Evolutionary conservation across 2,797 vertebrate species (phyloP), one percentile per base, ranked within the genome.

Genomic region (Basileuterus tristriatus): DNA sequence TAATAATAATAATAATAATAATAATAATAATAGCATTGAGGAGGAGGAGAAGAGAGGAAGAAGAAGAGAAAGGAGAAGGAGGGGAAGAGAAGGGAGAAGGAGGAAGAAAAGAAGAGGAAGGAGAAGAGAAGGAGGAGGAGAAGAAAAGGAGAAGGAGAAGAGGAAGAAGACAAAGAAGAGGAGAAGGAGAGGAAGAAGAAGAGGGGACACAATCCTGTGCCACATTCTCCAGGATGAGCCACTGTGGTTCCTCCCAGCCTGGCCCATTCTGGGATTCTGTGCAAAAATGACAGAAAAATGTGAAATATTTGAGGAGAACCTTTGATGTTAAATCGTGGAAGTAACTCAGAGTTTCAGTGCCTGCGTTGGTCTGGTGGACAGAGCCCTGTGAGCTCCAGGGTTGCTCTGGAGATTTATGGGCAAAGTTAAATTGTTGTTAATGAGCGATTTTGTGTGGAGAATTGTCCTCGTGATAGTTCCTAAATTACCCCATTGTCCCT

Each of bases 51-150:
- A 6, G 4, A 15, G 16, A 7, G 17, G 8, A 6, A 15, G 11
- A 22, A 37, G 36, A 3, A 5, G 21, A 3, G 12, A 8, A 9
- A 20, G n/a, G 11, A 32, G 24, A 6, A 49, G 17, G 5, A 13
- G 23, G 14, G 36, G 14, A 6, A 29, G 9, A 27, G 12, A 22
- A 26, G 12, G 16, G 9, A 4, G 13, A 13, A 37, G 37, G 37
- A 37, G 37, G 37, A 37, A 43, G 41, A 44, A 20, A 11, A 47
- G 22, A 14, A 24, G 12, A 47, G 46, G 8, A 20, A 20, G 6
- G 11, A 9, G 12, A 4, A 18, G 30, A 4, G 3, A 27, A 17
- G 4, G 1, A 27, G 2, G 3, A 20, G 6, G 11, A 9, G 12
- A 4, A 18, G 30, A 4, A 3, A 27, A 17, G 4, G 1, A 27